phyloP scores from a whole-genome alignment of 2,113 vertebrate genomes.

The Zapornia atra region DNA sequence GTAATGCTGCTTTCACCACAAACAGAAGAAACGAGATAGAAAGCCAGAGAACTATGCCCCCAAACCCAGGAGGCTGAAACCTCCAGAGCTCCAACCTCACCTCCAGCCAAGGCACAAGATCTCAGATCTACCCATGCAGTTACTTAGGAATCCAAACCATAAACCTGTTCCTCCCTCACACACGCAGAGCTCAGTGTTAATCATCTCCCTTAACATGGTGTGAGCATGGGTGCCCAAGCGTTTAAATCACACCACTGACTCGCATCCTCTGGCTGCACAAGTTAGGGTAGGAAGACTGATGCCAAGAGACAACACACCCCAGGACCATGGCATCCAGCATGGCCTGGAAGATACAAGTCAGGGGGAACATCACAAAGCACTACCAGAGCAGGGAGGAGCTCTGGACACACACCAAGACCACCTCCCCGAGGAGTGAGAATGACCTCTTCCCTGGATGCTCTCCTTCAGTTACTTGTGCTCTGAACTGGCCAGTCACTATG shows the following conservation, averaged over 20 bases:
- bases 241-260: not conserved
- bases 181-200: not conserved
- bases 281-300: rapidly evolving
- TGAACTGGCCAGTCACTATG: not conserved
- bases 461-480: not conserved
- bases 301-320: not conserved
- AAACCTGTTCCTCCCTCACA: not conserved
- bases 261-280: not conserved
- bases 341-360: not conserved
- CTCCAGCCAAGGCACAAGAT: not conserved
- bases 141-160: not conserved
- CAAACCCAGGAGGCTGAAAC: not conserved
- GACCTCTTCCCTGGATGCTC: not conserved
- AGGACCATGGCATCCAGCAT: not conserved
- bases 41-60: not conserved
- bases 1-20: not conserved
- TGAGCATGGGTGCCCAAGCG: not conserved
- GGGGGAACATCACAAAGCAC: rapidly evolving
- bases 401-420: not conserved
- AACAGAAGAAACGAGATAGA: not conserved
- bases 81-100: not conserved
- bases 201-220: not conserved
- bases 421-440: not conserved
- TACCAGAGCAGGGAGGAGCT: not conserved
- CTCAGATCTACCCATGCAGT: not conserved